phyloP scores from a whole-genome alignment of 2,797 vertebrate species.

The Chelon auratus region DNA sequence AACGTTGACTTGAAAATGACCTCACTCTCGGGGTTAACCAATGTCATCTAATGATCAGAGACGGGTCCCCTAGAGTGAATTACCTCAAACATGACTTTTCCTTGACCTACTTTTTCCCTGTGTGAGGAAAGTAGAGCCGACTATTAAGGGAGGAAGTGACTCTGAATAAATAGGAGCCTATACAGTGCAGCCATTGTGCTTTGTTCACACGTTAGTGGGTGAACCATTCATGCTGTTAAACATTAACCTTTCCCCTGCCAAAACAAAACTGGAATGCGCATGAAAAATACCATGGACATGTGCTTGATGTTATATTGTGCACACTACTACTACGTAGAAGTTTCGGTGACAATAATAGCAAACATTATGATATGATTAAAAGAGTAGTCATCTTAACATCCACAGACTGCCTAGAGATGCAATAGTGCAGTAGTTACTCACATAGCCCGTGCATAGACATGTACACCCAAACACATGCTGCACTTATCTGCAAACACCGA shows the following conservation, averaged over 20 bases:
- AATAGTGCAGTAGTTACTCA: not conserved
- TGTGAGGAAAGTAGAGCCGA: conserved; percentile 77
- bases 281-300: conserved; percentile 20
- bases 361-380: not conserved
- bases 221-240: conserved; percentile 81
- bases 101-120: conserved; percentile 82
- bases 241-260: conserved; percentile 80
- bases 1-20: conserved; percentile 77
- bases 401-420: not conserved
- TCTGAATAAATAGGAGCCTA: conserved; percentile 85
- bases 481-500: conserved; percentile 32
- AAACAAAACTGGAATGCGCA: conserved; percentile 49
- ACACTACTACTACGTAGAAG: conserved; percentile 18
- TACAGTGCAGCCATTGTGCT: conserved; percentile 87
- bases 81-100: conserved; percentile 88
- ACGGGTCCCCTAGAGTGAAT: conserved; percentile 78
- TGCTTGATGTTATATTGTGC: conserved; percentile 17
- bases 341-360: not conserved
- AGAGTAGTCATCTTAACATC: not conserved
- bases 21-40: conserved; percentile 84
- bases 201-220: conserved; percentile 82
- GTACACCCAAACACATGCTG: conserved; percentile 8
- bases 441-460: not conserved
- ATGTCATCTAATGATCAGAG: conserved; percentile 85
- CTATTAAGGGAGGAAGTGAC: conserved; percentile 86